Evolutionary conservation across 2,113 vertebrate genomes (phyloP).

Genomic region (Bombycilla garrulus): DNA sequence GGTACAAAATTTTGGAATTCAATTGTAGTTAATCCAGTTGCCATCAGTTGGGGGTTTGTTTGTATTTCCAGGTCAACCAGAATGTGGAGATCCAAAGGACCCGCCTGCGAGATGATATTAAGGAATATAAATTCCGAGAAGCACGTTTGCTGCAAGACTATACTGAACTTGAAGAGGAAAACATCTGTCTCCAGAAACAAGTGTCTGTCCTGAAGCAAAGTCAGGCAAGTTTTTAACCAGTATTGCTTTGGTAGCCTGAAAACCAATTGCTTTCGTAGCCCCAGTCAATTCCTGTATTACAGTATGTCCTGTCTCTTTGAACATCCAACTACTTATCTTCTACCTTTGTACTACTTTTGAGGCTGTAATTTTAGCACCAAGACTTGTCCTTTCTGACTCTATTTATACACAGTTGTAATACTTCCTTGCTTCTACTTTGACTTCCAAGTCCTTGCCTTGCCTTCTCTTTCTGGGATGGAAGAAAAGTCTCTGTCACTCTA

Average conservation of each 20-base stretch:
- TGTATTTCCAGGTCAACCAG: constrained; percentile 80
- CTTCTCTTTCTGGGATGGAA: not conserved
- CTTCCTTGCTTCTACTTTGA: not conserved
- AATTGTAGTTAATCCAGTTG: not conserved
- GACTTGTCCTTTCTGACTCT: not conserved
- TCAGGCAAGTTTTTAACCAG: constrained; percentile 79
- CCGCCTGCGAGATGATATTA: constrained; percentile 92
- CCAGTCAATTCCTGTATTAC: not conserved
- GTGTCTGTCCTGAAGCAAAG: constrained; percentile 93
- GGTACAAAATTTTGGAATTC: not conserved
- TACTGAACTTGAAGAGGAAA: constrained; percentile 96
- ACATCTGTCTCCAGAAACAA: constrained; percentile 97
- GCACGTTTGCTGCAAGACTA: constrained; percentile 93
- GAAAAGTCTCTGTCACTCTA: not conserved
- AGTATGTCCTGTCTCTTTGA: not conserved
- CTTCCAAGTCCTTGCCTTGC: not conserved
- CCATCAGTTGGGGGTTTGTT: not conserved
- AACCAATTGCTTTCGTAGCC: not conserved
- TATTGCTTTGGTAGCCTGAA: not conserved
- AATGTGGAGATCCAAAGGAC: constrained; percentile 87
- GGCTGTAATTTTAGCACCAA: not conserved
- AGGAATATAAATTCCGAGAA: constrained; percentile 95
- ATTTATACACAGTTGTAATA: not conserved
- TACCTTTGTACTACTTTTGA: not conserved
- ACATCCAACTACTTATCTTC: not conserved